A percentile compares a stretch with the other conserved stretches of the same genome.
These are phyloP conservation scores for Tachina lurida DNA, from an alignment of 2,888 invertebrate species.

Conservation along the genomic window DNA sequence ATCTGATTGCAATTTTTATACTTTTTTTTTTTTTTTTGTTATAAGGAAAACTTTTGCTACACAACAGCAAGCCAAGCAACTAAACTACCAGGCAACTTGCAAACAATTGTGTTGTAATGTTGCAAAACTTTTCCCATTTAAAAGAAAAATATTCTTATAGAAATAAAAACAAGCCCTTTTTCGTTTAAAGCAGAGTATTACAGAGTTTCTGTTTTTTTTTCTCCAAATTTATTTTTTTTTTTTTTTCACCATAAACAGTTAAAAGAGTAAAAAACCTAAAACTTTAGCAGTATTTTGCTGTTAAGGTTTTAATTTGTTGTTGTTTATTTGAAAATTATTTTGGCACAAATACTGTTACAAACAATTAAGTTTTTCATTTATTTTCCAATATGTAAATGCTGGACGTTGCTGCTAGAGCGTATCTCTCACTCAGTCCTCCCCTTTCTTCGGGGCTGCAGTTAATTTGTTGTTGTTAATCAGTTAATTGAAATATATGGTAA, in stretches of 20 bases:
- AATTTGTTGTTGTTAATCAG: constrained; percentile 72
- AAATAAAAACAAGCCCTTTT: constrained; percentile 10
- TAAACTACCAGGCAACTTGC: constrained; percentile 52
- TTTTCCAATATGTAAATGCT: constrained; percentile 31
- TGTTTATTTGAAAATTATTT: constrained; percentile 47
- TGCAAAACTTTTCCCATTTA: constrained; percentile 73
- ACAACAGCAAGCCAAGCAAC: constrained; percentile 34
- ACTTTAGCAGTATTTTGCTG: constrained; percentile 39
- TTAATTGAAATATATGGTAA: constrained; percentile 71
- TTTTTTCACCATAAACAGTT: constrained; percentile 47
- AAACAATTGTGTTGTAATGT: constrained; percentile 69
- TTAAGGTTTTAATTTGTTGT: constrained; percentile 36
- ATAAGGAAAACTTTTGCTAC: constrained; percentile 46
- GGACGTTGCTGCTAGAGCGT: not conserved
- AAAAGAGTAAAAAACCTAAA: constrained; percentile 38
- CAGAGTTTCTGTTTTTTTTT: constrained; percentile 10
- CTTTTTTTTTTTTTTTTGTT: constrained; percentile 1
- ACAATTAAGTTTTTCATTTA: constrained; percentile 43
- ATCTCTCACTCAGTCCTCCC: not conserved
- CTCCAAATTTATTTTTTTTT: constrained; percentile 2
- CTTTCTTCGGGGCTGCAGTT: constrained; percentile 64
- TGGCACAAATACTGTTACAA: constrained; percentile 46
- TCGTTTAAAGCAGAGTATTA: constrained; percentile 41
- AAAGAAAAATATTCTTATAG: constrained; percentile 63
- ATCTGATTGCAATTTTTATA: constrained; percentile 62